A percentile compares a stretch with the other conserved stretches of the same genome.
These are phyloP conservation scores for Brachypodius melanocephalos DNA, from an alignment of 2,113 vertebrate genomes.

Conservation along the genomic window DNA sequence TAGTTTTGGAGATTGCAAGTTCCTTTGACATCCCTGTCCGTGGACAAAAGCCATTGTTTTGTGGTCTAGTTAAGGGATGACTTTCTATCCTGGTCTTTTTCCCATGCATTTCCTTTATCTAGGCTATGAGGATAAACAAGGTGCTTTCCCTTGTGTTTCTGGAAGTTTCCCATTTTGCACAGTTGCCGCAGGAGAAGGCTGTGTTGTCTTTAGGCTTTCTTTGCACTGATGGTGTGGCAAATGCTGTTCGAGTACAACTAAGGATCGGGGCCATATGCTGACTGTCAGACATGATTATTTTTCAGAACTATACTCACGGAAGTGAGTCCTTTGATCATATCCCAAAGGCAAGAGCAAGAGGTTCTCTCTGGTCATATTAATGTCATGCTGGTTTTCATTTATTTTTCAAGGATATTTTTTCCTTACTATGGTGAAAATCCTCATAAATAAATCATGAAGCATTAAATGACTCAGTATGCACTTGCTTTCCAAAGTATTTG, in stretches of 20 bases:
- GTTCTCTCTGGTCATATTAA: slow-evolving; percentile 64
- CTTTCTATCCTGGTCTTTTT: background rate
- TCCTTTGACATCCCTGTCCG: background rate
- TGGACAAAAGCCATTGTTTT: background rate
- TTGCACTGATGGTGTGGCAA: background rate
- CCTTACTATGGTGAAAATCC: slow-evolving; percentile 26
- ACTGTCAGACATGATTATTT: slow-evolving; percentile 45
- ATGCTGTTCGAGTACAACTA: background rate
- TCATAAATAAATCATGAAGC: slow-evolving; percentile 59
- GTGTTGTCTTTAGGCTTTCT: background rate
- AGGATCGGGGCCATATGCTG: background rate
- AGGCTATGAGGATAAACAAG: background rate
- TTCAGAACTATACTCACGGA: slow-evolving; percentile 28
- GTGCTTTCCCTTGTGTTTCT: background rate
- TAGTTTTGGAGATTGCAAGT: background rate
- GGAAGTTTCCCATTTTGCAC: background rate
- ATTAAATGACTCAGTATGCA: background rate
- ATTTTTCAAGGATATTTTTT: slow-evolving; percentile 27
- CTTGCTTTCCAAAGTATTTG: background rate
- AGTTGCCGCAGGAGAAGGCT: background rate
- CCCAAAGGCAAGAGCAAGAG: slow-evolving; percentile 46
- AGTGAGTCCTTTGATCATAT: slow-evolving; percentile 50
- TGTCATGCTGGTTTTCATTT: slow-evolving; percentile 63
- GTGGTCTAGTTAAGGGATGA: background rate
- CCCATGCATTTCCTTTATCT: background rate